Evolutionary conservation across 1,140 invertebrate genomes (phyloP).

Genomic region (Drosophila rhopaloa): DNA sequence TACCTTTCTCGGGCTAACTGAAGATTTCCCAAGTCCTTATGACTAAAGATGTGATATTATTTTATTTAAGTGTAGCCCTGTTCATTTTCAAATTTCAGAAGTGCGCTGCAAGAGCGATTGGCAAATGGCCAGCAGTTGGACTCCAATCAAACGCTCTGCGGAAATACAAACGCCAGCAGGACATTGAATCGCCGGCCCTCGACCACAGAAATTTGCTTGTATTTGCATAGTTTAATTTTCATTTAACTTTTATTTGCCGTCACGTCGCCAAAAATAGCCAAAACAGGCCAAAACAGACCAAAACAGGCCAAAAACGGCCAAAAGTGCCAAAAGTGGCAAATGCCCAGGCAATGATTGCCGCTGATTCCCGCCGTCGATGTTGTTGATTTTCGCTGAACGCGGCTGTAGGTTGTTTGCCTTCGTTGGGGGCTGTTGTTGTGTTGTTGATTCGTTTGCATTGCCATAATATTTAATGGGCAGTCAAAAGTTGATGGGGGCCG

Average conservation of each 20-base stretch:
- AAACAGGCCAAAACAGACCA: constrained; percentile 47
- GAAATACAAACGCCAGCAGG: neutral
- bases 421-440: constrained; percentile 22
- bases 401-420: constrained; percentile 16
- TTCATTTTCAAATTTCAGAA: neutral
- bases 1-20: too few species aligned
- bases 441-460: constrained; percentile 63
- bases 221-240: constrained; percentile 66
- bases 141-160: neutral
- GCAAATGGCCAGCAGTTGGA: constrained; percentile 36
- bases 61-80: too few species aligned
- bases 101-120: constrained; percentile 19
- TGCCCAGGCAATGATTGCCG: constrained; percentile 34
- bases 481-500: constrained; percentile 42
- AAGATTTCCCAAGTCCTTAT: too few species aligned
- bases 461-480: constrained; percentile 72
- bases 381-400: constrained; percentile 3
- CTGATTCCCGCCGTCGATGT: neutral
- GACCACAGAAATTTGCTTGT: constrained; percentile 22
- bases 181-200: neutral
- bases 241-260: constrained; percentile 70
- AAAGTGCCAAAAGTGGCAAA: constrained; percentile 58
- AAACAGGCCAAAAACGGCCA: constrained; percentile 48
- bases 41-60: too few species aligned
- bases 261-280: constrained; percentile 52